phyloP scores from a whole-genome alignment of 2,888 invertebrate genomes.

The Lasioglossum leucozonium region DNA sequence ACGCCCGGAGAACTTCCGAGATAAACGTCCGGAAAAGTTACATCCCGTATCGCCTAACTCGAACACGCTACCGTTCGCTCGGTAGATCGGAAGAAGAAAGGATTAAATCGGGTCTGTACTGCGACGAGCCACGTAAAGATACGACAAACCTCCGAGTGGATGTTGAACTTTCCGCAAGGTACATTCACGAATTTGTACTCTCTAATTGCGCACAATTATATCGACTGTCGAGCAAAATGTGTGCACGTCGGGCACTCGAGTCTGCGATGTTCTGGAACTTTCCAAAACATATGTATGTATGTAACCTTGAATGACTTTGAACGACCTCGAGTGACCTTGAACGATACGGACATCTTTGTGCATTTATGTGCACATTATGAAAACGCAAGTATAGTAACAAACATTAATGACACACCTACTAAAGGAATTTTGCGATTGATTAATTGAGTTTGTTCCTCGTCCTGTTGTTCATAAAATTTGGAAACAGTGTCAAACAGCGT shows the following conservation, averaged over 20 bases:
- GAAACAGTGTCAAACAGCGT: too few relatives aligned
- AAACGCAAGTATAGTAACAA: too few relatives aligned
- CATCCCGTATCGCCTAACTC: conserved; percentile 10
- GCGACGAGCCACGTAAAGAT: neutral
- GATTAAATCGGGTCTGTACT: neutral
- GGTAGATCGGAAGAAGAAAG: neutral
- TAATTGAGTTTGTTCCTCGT: too few relatives aligned
- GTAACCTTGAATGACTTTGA: neutral
- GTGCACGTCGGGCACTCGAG: neutral
- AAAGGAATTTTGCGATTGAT: too few relatives aligned
- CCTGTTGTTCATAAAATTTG: too few relatives aligned
- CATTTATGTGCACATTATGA: too few relatives aligned
- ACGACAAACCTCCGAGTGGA: neutral
- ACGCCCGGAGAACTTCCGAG: neutral
- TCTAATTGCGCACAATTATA: neutral
- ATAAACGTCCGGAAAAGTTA: conserved; percentile 1
- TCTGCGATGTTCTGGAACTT: neutral
- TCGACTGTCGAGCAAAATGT: neutral
- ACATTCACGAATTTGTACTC: neutral
- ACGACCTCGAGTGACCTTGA: too few relatives aligned
- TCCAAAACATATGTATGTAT: neutral
- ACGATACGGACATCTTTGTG: too few relatives aligned
- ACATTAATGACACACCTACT: too few relatives aligned
- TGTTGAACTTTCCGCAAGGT: neutral
- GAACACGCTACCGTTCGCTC: neutral